Conservation (phyloP, 2,888 invertebrate species). For the Ptilodon capucinus region DNA sequence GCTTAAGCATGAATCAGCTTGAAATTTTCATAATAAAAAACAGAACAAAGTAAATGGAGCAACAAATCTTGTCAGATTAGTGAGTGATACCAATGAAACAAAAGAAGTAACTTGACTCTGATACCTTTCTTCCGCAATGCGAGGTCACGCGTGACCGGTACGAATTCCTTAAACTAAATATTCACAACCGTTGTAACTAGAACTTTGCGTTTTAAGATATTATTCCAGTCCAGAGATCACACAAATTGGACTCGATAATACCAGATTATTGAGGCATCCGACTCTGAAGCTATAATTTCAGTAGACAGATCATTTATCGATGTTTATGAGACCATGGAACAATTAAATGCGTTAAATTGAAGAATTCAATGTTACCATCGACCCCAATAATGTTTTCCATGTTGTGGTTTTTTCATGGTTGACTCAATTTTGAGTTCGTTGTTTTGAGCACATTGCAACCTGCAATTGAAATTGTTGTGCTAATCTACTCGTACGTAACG, state of each 20-base stretch:
- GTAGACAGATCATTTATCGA: constrained; percentile 29
- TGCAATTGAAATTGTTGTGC: constrained; percentile 15
- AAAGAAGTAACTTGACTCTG: constrained; percentile 61
- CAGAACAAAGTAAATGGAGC: constrained; percentile 43
- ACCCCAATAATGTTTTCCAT: constrained; percentile 29
- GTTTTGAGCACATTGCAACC: constrained; percentile 16
- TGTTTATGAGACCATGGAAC: constrained; percentile 57
- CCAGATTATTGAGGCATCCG: constrained; percentile 27
- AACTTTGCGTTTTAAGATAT: constrained; percentile 29
- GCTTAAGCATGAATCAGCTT: constrained; percentile 14
- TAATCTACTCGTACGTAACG: constrained; percentile 17
- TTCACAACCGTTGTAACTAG: constrained; percentile 39
- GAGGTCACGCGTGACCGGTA: constrained; percentile 73
- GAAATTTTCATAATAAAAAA: constrained; percentile 32
- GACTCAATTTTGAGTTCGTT: constrained; percentile 13
- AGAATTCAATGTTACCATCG: constrained; percentile 34
- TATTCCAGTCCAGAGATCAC: constrained; percentile 27
- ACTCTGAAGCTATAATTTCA: constrained; percentile 31
- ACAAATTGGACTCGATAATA: constrained; percentile 27
- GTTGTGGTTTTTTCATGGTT: constrained; percentile 31
- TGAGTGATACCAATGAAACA: constrained; percentile 61
- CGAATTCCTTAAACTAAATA: constrained; percentile 63
- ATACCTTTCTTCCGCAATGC: constrained; percentile 74
- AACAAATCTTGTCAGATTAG: constrained; percentile 51
- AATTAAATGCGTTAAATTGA: constrained; percentile 50